Conservation (phyloP, 1,140 invertebrate genomes). For the Bombus terrestris region DNA sequence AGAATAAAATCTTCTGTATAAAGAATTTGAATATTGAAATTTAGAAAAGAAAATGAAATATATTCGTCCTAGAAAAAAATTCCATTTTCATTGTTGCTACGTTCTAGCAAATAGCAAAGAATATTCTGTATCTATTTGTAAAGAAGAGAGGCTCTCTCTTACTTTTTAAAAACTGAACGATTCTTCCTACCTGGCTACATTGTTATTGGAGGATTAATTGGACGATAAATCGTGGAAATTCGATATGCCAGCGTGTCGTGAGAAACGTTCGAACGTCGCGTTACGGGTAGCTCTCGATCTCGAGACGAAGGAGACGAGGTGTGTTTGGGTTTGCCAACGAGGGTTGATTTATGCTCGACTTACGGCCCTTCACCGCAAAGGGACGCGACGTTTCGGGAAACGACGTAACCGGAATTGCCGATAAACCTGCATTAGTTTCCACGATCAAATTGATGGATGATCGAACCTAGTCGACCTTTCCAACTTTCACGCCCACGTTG, state of each 20-base stretch:
- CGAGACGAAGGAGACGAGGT: neutral
- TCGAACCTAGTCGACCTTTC: conserved; percentile 29
- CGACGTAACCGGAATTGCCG: conserved; percentile 52
- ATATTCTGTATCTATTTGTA: no score
- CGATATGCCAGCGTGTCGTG: neutral
- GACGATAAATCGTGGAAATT: neutral
- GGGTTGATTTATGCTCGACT: conserved; percentile 54
- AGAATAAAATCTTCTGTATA: no score
- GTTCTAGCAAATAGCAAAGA: no score
- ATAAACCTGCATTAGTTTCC: conserved; percentile 62
- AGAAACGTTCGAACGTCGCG: neutral
- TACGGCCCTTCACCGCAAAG: conserved; percentile 17
- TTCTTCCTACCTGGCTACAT: no score
- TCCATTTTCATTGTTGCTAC: no score
- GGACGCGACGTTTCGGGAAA: conserved; percentile 40
- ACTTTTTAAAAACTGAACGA: no score
- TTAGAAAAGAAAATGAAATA: no score
- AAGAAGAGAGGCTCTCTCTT: no score
- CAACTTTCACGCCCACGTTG: conserved; percentile 32
- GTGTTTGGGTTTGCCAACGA: conserved; percentile 18
- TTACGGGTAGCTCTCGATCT: neutral
- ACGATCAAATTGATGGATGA: conserved; percentile 55
- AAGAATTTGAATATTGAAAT: no score
- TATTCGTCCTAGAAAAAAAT: no score
- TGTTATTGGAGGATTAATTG: neutral